These are phyloP conservation scores for Rhabdophis nuchalis DNA, from an alignment of 2,797 vertebrate genomes.

Conservation along the genomic window DNA sequence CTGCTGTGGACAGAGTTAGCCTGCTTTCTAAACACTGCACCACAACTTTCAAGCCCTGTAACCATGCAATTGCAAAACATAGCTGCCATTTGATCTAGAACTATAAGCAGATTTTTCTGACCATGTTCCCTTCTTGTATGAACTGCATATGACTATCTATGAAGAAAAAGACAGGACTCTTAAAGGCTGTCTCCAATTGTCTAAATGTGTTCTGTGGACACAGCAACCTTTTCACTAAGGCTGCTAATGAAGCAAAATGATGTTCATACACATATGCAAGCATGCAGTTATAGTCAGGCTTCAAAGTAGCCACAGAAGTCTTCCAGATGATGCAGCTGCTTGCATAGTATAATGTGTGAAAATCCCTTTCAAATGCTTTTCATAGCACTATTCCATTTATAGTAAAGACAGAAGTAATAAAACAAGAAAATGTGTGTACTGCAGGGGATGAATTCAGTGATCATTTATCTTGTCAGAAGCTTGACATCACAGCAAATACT, in stretches of 20 bases:
- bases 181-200: not conserved
- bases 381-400: not conserved
- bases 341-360: not conserved
- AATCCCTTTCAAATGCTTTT: not conserved
- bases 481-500: not conserved
- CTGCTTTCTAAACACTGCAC: not conserved
- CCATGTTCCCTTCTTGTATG: not conserved
- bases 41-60: not conserved
- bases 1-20: not conserved
- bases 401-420: not conserved
- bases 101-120: not conserved
- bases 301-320: not conserved
- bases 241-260: not conserved
- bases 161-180: not conserved
- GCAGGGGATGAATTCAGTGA: not conserved
- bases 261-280: not conserved
- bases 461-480: conserved; percentile 1
- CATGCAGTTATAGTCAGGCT: not conserved
- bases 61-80: not conserved
- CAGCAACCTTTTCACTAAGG: not conserved
- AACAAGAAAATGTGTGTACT: not conserved
- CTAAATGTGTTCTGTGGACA: not conserved
- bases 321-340: not conserved
- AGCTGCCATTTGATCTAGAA: not conserved
- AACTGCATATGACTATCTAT: not conserved